Evolutionary conservation across 2,888 invertebrate species (phyloP), one percentile per base, ranked within the genome.

Genomic region (Melipona beecheii): DNA sequence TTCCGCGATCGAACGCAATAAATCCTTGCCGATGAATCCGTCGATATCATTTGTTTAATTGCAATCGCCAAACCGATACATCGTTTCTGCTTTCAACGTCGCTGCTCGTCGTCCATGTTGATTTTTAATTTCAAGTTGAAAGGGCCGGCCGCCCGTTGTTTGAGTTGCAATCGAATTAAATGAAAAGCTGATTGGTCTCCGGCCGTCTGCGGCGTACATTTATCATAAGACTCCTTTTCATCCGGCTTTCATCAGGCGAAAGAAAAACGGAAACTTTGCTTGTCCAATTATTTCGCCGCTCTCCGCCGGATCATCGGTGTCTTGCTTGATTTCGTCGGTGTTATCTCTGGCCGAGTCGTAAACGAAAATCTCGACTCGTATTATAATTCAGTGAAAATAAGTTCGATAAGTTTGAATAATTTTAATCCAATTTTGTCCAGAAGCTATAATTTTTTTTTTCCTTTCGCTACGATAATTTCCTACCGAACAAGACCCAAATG

Each of bases 61-160:
- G 73, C 64, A 52, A 73, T 73, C 50, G 36, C 24, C 19, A 15
- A 3, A 31, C 17, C 50, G 73, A 52, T 64, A 64, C 50, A 64
- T 64, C 73, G 58, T 31, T 50, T 19, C 43, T 17, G n/a, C 49
- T 17, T 27, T 27, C 60, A 27, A 60, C 31, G 21, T 21, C 4
- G 19, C 5, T 31, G 43, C 62, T 31, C 50, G 24, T 17, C 27
- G 3, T 24, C 60, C 17, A 31, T 54, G 64, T 65, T 74, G 36
- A 74, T 74, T 64, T 74, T 74, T 65, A 52, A 74, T 74, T 52
- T 72, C n/a, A 27, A 72, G 43, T 72, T 50, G 62, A 73, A 62
- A 62, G 49, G 50, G 31, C 13, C n/a, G 21, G 13, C 43, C 43
- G 9, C 2, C n/a, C 58, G 27, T 36, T 73, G 62, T 73, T 73